A percentile compares a stretch with the other conserved stretches of the same genome.
Conservation (phyloP, 2,113 vertebrate species). For the Marcusenius ussheri region DNA sequence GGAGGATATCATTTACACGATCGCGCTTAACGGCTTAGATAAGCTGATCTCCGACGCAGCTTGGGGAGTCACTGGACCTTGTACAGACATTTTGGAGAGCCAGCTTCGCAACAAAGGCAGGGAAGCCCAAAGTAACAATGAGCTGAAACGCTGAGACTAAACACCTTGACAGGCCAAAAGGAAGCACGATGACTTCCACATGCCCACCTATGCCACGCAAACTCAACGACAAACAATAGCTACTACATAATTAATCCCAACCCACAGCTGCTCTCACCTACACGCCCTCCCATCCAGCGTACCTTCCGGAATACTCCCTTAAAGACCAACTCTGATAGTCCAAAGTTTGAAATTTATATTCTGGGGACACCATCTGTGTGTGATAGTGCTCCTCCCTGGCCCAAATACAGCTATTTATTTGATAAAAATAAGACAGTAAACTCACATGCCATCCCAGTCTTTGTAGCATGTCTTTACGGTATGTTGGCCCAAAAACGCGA, state of each 20-base stretch:
- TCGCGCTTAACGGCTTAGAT: not conserved
- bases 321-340: not conserved
- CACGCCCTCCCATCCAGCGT: not conserved
- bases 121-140: not conserved
- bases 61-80: not conserved
- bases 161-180: not conserved
- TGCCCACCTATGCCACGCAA: not conserved
- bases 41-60: not conserved
- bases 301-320: not conserved
- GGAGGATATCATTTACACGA: not conserved
- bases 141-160: not conserved
- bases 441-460: slow-evolving; percentile 50
- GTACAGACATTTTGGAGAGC: not conserved
- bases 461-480: slow-evolving; percentile 43
- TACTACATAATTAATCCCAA: not conserved
- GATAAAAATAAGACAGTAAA: not conserved
- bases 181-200: not conserved
- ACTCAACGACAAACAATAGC: not conserved
- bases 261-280: not conserved
- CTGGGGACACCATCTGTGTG: not conserved
- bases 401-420: not conserved
- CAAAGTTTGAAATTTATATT: not conserved
- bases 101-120: not conserved
- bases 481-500: slow-evolving; percentile 29
- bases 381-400: not conserved